Evolutionary conservation across 2,888 invertebrate species (phyloP).

Genomic region (Timema podura): DNA sequence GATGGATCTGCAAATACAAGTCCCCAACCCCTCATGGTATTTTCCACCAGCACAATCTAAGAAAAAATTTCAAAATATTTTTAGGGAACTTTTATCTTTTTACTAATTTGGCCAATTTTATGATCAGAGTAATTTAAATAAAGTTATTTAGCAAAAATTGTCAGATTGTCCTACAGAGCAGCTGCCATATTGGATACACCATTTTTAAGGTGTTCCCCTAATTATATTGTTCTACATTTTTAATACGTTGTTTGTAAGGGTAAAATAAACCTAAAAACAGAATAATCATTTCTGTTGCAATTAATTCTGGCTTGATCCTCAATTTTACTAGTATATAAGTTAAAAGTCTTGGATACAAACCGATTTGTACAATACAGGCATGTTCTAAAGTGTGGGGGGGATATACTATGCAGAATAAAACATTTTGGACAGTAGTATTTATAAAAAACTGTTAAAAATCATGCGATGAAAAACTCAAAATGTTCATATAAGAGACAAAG

Average conservation of each 20-base stretch:
- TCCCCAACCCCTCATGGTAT: background rate
- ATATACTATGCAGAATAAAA: too few species aligned
- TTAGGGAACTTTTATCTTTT: background rate
- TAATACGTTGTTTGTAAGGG: background rate
- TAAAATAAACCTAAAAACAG: background rate
- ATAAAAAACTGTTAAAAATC: too few species aligned
- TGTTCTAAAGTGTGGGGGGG: too few species aligned
- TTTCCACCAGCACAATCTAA: background rate
- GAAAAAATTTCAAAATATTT: background rate
- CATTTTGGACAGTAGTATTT: too few species aligned
- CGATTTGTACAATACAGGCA: too few species aligned
- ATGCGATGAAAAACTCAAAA: too few species aligned
- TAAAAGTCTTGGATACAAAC: too few species aligned
- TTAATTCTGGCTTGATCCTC: background rate
- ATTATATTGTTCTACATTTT: background rate
- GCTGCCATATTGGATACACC: background rate
- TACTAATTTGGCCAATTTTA: background rate
- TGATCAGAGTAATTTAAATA: background rate
- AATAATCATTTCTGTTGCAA: background rate
- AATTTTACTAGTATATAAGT: background rate
- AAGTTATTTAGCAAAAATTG: background rate
- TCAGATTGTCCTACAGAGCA: background rate
- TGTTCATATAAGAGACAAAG: too few species aligned
- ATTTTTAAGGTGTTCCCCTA: background rate
- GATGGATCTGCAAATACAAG: constrained; percentile 3